Percentiles rank a stretch among this genome's conserved stretches.
phyloP scores from a whole-genome alignment of 2,113 vertebrate species.

The Cyrtonyx montezumae region DNA sequence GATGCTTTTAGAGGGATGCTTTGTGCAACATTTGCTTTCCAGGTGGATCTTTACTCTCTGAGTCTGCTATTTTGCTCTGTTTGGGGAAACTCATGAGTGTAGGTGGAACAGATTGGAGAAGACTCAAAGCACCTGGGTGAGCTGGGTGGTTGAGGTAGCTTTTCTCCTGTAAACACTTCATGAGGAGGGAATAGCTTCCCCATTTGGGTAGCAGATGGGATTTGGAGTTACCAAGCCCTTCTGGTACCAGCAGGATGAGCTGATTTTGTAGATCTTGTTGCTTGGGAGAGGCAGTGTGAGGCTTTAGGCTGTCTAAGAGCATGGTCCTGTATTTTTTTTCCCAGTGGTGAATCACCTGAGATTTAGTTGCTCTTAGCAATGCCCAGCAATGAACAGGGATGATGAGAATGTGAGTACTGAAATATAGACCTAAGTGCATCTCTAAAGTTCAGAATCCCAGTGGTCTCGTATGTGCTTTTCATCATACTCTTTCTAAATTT shows the following conservation, averaged over 20 bases:
- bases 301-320: background rate
- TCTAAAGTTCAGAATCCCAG: background rate
- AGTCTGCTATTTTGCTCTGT: slow-evolving; percentile 16
- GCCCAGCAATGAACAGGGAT: background rate
- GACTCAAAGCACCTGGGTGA: slow-evolving; percentile 22
- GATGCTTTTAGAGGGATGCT: background rate
- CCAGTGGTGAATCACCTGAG: background rate
- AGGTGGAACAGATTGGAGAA: background rate
- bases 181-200: background rate
- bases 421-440: background rate
- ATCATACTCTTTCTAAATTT: background rate
- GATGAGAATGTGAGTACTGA: background rate
- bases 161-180: background rate
- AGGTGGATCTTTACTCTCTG: background rate
- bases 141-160: background rate
- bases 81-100: background rate
- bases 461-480: background rate
- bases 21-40: background rate
- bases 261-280: background rate
- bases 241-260: background rate
- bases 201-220: background rate
- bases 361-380: background rate
- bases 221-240: background rate
- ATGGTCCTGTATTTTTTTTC: background rate
- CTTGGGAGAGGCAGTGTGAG: background rate